These are phyloP conservation scores for Petrosia ficiformis DNA, from an alignment of 37 sponge, comb jelly and placozoan genomes.

Conservation along the genomic window DNA sequence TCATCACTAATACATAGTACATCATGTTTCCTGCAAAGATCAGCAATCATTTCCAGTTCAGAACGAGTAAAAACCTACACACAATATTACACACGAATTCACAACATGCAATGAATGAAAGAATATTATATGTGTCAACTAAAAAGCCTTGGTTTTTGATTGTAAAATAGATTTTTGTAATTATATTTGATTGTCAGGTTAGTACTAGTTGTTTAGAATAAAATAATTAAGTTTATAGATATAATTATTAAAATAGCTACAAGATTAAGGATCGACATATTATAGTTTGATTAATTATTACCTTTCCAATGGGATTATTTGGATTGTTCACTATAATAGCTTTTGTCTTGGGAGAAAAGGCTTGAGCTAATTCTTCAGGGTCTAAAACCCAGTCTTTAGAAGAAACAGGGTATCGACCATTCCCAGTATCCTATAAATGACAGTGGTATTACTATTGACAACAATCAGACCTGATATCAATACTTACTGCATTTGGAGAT, in stretches of 20 bases:
- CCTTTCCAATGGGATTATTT: constrained; percentile 95
- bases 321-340: constrained; percentile 90
- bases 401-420: constrained; percentile 35
- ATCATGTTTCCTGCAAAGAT: constrained; percentile 83
- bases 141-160: too few species aligned
- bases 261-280: too few species aligned
- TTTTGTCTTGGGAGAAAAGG: constrained; percentile 87
- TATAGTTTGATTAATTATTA: too few species aligned
- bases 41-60: constrained; percentile 91
- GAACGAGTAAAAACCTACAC: constrained; percentile 59
- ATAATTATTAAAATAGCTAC: too few species aligned
- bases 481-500: constrained; percentile 1
- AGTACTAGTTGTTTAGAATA: too few species aligned
- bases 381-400: constrained; percentile 83
- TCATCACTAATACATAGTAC: constrained; percentile 95
- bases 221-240: too few species aligned
- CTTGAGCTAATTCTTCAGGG: constrained; percentile 71
- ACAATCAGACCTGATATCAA: background rate
- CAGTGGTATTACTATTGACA: background rate
- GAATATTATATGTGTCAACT: too few species aligned
- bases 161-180: too few species aligned
- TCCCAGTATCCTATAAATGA: background rate
- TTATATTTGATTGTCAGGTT: too few species aligned
- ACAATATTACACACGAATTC: background rate
- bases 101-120: too few species aligned